Evolutionary conservation across 2,888 invertebrate species (phyloP).

Genomic region (Tridacna crocea): DNA sequence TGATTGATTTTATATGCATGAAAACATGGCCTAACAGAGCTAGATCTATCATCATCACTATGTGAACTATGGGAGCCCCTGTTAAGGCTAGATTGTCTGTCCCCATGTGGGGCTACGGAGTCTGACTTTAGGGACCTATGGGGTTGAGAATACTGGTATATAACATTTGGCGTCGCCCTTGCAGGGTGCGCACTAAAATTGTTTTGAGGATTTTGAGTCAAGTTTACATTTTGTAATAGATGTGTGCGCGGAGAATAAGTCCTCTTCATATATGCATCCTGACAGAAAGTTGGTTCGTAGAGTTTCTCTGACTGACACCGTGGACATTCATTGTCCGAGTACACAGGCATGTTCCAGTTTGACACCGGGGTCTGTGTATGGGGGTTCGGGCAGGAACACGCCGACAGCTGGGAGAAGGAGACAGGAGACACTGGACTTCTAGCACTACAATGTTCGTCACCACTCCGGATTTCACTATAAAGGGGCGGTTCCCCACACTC

Average conservation of each 20-base stretch:
- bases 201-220: slow-evolving; percentile 47
- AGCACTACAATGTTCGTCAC: slow-evolving; percentile 51
- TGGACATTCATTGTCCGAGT: slow-evolving; percentile 77
- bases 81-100: slow-evolving; percentile 49
- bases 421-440: slow-evolving; percentile 77
- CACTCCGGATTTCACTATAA: slow-evolving; percentile 59
- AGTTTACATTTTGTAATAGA: slow-evolving; percentile 47
- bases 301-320: slow-evolving; percentile 69
- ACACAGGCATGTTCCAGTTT: slow-evolving; percentile 71
- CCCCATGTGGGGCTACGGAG: slow-evolving; percentile 49
- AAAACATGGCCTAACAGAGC: slow-evolving; percentile 59
- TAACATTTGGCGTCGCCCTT: slow-evolving; percentile 57
- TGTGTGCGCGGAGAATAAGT: slow-evolving; percentile 64
- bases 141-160: slow-evolving; percentile 60
- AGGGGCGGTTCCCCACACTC: slow-evolving; percentile 73
- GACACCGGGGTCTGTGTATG: slow-evolving; percentile 72
- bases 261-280: slow-evolving; percentile 68
- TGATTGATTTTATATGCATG: slow-evolving; percentile 64
- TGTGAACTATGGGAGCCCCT: slow-evolving; percentile 62
- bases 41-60: slow-evolving; percentile 64
- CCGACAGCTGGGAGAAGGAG: slow-evolving; percentile 76
- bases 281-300: slow-evolving; percentile 71
- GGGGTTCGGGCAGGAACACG: slow-evolving; percentile 78
- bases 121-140: slow-evolving; percentile 45
- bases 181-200: slow-evolving; percentile 44